Evolutionary conservation across 2,888 invertebrate species (phyloP).

Genomic region (Archips crataeganus): DNA sequence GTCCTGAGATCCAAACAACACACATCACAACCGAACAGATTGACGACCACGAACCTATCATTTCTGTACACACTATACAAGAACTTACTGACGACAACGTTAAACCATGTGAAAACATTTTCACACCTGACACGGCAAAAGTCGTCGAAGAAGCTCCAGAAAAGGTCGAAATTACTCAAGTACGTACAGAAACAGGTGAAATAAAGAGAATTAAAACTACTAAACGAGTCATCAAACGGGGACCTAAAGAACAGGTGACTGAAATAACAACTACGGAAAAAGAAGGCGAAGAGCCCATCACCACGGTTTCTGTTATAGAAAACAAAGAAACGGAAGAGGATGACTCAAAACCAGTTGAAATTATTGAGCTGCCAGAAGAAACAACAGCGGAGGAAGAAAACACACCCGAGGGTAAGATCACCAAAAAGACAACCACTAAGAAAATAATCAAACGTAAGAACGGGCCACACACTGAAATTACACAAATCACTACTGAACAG

Average conservation of each 20-base stretch:
- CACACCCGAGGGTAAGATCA: constrained; percentile 34
- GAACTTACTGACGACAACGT: not conserved
- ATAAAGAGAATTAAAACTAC: not conserved
- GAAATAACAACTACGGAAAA: not conserved
- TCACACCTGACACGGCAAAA: not conserved
- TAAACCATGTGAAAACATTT: not conserved
- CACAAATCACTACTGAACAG: constrained; percentile 57
- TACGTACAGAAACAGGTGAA: not conserved
- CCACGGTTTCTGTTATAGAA: too few species aligned
- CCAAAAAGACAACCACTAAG: constrained; percentile 52
- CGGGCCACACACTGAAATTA: constrained; percentile 50
- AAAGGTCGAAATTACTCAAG: not conserved
- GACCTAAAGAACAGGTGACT: not conserved
- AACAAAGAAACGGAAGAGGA: too few species aligned
- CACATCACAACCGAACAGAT: constrained; percentile 51
- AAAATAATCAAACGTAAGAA: constrained; percentile 50
- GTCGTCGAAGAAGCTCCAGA: not conserved
- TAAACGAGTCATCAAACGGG: not conserved
- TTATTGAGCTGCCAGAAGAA: constrained; percentile 48
- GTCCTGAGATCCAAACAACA: constrained; percentile 61
- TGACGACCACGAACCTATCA: constrained; percentile 24
- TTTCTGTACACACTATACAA: not conserved
- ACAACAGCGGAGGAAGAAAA: constrained; percentile 37
- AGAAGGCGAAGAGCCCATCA: not conserved
- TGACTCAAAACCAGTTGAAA: constrained; percentile 31